A percentile compares a stretch with the other conserved stretches of the same genome.
phyloP scores from a whole-genome alignment of 2,113 vertebrate genomes.

The Myiagra hebetior region DNA sequence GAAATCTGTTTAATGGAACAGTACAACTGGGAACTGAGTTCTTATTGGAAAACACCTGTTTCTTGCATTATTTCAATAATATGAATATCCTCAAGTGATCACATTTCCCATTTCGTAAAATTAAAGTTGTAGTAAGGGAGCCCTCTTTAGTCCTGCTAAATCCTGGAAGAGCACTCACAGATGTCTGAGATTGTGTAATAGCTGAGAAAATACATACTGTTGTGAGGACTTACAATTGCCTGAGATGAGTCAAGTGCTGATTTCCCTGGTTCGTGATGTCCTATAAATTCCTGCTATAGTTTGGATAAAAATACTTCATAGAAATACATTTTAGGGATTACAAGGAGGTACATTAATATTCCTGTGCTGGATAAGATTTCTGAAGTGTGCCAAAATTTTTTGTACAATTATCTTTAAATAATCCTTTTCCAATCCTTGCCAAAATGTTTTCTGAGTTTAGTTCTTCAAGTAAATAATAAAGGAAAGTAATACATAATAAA shows the following conservation, averaged over 20 bases:
- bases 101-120: constrained; percentile 35
- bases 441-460: background rate
- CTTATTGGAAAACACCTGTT: constrained; percentile 44
- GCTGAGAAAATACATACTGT: background rate
- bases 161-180: background rate
- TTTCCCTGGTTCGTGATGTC: constrained; percentile 7
- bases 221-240: background rate
- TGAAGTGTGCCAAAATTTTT: background rate
- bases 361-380: background rate
- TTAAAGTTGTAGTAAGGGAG: constrained; percentile 12
- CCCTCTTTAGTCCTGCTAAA: background rate
- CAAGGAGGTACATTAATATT: constrained; percentile 4
- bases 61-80: constrained; percentile 38
- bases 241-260: constrained; percentile 47
- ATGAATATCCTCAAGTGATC: background rate
- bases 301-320: background rate
- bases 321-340: background rate
- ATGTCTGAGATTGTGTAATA: background rate
- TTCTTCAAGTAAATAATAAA: background rate
- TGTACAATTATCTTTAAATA: background rate
- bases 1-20: background rate
- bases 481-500: background rate
- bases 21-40: constrained; percentile 18
- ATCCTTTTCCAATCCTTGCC: background rate
- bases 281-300: constrained; percentile 10